A percentile compares a stretch with the other conserved stretches of the same genome.
Conservation (phyloP, 2,113 vertebrate genomes). For the Vanacampus margaritifer region DNA sequence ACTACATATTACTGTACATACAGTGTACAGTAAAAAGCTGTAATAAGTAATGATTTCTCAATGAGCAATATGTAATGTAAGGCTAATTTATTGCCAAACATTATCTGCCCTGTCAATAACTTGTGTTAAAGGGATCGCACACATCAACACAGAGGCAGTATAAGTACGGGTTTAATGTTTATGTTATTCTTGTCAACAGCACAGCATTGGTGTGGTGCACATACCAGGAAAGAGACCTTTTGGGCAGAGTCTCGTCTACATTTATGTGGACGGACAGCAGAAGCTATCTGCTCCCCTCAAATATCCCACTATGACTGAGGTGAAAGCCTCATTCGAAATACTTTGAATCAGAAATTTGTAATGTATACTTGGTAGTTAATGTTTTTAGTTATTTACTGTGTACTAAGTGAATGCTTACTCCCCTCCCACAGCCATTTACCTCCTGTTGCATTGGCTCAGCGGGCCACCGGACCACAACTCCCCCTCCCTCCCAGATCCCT, state of each 20-base stretch:
- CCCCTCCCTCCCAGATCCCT: conserved; percentile 93
- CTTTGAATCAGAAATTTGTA: not conserved
- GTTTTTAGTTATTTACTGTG: not conserved
- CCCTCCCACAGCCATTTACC: conserved; percentile 79
- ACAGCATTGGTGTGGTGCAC: conserved; percentile 90
- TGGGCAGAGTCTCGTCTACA: conserved; percentile 91
- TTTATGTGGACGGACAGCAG: conserved; percentile 95
- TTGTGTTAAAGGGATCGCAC: not conserved
- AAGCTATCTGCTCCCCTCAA: conserved; percentile 89
- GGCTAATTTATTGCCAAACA: not conserved
- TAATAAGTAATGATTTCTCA: not conserved
- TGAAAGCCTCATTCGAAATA: conserved; percentile 54
- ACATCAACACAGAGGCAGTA: not conserved
- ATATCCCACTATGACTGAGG: conserved; percentile 93
- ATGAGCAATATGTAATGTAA: not conserved
- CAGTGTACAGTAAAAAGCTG: not conserved
- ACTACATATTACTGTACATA: not conserved
- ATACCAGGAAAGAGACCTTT: conserved; percentile 94
- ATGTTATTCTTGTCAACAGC: conserved; percentile 70
- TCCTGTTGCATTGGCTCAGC: conserved; percentile 97
- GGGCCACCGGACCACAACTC: conserved; percentile 93
- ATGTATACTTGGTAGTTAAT: not conserved
- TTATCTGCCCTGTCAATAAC: not conserved
- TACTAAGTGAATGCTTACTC: conserved; percentile 15
- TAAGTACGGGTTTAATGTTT: not conserved